A percentile compares a stretch with the other conserved stretches of the same genome.
These are phyloP conservation scores for Meiosimyza platycephala DNA, from an alignment of 2,888 invertebrate species.

Conservation along the genomic window DNA sequence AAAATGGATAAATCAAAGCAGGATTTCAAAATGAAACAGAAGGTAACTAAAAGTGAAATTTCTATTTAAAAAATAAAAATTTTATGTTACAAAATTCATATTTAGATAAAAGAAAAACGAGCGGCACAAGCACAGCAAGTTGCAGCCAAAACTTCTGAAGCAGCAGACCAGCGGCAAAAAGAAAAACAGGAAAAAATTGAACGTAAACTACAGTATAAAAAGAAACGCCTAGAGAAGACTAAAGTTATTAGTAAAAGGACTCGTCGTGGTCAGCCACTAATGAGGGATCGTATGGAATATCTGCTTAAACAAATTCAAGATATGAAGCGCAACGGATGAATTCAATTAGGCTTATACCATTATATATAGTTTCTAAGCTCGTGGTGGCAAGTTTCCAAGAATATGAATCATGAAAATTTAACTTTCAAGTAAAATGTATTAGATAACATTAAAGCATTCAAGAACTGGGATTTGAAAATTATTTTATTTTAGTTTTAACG, in stretches of 20 bases:
- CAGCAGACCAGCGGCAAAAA: conserved; percentile 64
- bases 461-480: too few species aligned
- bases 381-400: too few species aligned
- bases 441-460: too few species aligned
- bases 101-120: conserved; percentile 10
- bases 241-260: conserved; percentile 82
- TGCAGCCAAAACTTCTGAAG: conserved; percentile 43
- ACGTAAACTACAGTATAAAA: conserved; percentile 76
- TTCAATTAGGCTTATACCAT: too few species aligned
- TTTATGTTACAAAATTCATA: not conserved
- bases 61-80: too few species aligned
- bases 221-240: conserved; percentile 76
- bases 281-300: conserved; percentile 83
- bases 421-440: too few species aligned
- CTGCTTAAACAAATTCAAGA: conserved; percentile 81
- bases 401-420: too few species aligned
- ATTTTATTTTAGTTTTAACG: too few species aligned
- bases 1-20: too few species aligned
- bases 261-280: conserved; percentile 85
- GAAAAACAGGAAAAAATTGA: conserved; percentile 66
- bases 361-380: too few species aligned
- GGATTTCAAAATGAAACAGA: too few species aligned
- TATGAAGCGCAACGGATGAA: conserved; percentile 51
- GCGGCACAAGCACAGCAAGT: not conserved
- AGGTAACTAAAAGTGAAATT: too few species aligned